Conservation (phyloP, 2,888 invertebrate genomes). For the Pseudoips prasinana region DNA sequence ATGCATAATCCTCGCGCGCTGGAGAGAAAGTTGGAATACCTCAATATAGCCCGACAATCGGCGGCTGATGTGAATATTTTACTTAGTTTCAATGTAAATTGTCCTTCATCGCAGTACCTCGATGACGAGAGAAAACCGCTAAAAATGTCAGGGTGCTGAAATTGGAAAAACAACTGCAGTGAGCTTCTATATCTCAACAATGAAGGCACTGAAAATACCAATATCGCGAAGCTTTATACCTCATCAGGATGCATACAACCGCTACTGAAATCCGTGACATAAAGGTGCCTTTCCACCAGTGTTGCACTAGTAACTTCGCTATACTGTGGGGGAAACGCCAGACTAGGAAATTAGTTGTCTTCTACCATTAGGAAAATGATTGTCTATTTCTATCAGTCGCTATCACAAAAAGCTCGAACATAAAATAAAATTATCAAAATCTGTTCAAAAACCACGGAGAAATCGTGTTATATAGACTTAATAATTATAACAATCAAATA, state of each 20-base stretch:
- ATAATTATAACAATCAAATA: too few species aligned
- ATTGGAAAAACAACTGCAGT: constrained; percentile 58
- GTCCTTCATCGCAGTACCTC: constrained; percentile 42
- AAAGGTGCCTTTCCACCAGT: too few species aligned
- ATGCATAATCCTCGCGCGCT: constrained; percentile 61
- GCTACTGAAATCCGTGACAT: constrained; percentile 56
- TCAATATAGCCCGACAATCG: constrained; percentile 76
- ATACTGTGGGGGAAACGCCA: too few species aligned
- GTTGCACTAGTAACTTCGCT: too few species aligned
- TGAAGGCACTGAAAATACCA: constrained; percentile 56
- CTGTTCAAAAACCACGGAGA: too few species aligned
- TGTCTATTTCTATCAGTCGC: too few species aligned
- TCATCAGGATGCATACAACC: constrained; percentile 63
- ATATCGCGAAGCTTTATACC: constrained; percentile 57
- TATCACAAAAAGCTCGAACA: too few species aligned
- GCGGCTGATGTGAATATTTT: constrained; percentile 74
- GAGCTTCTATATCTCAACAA: constrained; percentile 54
- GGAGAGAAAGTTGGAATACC: constrained; percentile 70
- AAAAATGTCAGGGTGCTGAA: constrained; percentile 52
- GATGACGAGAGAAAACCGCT: constrained; percentile 48
- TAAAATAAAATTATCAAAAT: too few species aligned
- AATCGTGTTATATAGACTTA: too few species aligned
- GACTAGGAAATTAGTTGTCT: too few species aligned
- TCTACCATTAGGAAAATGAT: too few species aligned
- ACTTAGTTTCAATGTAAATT: constrained; percentile 74